These are phyloP conservation scores for Bombus confusus DNA, from an alignment of 1,140 invertebrate genomes.

Conservation along the genomic window DNA sequence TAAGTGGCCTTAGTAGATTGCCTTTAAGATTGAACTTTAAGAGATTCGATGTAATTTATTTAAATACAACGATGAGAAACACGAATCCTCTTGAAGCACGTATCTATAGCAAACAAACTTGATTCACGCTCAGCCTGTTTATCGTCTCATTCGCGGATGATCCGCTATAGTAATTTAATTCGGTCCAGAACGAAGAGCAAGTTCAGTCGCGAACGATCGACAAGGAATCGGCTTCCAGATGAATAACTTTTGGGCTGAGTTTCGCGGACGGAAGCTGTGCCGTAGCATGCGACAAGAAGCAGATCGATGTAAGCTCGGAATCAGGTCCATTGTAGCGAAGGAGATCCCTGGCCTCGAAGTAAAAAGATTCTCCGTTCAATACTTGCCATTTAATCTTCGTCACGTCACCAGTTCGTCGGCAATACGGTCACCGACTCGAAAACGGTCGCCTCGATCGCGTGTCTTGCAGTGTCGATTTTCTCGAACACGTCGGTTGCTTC, in stretches of 20 bases:
- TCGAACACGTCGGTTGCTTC: background rate
- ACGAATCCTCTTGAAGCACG: background rate
- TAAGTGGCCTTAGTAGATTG: background rate
- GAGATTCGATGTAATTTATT: background rate
- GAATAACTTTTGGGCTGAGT: conserved; percentile 25
- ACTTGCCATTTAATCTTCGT: conserved; percentile 36
- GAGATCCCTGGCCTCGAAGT: conserved; percentile 11
- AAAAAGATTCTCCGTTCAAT: conserved; percentile 42
- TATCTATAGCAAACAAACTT: background rate
- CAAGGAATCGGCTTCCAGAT: conserved; percentile 23
- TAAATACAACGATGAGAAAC: too few relatives aligned
- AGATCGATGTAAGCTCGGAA: conserved; percentile 34
- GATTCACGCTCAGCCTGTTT: background rate
- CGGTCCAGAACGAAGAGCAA: background rate
- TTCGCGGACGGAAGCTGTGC: background rate
- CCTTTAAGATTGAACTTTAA: background rate
- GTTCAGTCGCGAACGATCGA: background rate
- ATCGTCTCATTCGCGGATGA: background rate
- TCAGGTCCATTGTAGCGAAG: conserved; percentile 32
- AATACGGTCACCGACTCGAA: background rate
- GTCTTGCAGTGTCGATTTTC: background rate
- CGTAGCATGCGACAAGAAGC: conserved; percentile 33
- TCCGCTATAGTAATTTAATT: conserved; percentile 16
- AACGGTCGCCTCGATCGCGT: background rate
- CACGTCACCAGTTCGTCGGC: conserved; percentile 4